Percentiles rank a stretch among this genome's conserved stretches.
phyloP scores from a whole-genome alignment of 2,113 vertebrate species.

The Poecile atricapillus region DNA sequence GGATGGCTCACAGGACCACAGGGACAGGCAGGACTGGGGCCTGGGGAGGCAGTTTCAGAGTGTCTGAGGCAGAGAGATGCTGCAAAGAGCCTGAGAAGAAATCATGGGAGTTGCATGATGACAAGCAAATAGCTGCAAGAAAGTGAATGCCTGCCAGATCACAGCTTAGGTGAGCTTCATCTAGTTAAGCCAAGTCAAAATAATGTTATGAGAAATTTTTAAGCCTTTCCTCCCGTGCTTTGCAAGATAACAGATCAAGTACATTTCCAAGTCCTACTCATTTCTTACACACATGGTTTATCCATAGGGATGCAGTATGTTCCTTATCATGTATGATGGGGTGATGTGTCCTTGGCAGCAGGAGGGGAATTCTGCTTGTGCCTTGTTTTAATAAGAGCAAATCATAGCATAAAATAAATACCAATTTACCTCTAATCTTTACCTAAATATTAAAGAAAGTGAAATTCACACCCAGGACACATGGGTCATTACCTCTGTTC shows the following conservation, averaged over 20 bases:
- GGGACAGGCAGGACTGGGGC: background rate
- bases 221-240: background rate
- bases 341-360: background rate
- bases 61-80: background rate
- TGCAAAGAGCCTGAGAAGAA: background rate
- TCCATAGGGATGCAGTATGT: background rate
- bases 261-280: background rate
- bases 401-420: background rate
- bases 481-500: background rate
- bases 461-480: background rate
- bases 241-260: background rate
- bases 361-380: background rate
- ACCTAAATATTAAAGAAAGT: background rate
- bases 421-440: background rate
- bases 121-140: background rate
- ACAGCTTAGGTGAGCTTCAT: background rate
- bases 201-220: background rate
- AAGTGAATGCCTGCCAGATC: background rate
- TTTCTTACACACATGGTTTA: accelerated
- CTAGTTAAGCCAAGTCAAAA: background rate
- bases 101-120: accelerated
- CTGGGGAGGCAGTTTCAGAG: background rate
- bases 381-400: background rate
- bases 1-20: accelerated
- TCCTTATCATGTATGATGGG: background rate